Conservation (phyloP, 1,140 invertebrate genomes). For the Ips typographus region DNA sequence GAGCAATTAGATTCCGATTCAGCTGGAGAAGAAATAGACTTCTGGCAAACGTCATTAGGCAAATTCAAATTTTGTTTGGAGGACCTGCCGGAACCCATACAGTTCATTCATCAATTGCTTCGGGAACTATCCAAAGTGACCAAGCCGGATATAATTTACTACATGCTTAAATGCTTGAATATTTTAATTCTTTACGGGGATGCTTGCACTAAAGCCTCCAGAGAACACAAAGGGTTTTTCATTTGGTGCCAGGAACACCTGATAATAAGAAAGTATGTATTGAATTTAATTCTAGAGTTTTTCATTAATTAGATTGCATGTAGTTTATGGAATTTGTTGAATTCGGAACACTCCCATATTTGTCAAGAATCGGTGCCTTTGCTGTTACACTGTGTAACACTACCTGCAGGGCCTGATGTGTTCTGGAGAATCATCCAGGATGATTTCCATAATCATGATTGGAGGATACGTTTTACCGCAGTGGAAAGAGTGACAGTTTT, state of each 20-base stretch:
- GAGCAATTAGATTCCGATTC: conserved; percentile 63
- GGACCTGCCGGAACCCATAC: conserved; percentile 88
- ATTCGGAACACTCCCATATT: conserved; percentile 91
- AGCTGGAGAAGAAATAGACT: conserved; percentile 74
- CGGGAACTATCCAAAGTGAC: conserved; percentile 79
- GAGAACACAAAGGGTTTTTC: conserved; percentile 92
- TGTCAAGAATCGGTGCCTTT: conserved; percentile 87
- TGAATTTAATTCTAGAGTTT: conserved; percentile 4
- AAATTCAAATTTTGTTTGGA: conserved; percentile 90
- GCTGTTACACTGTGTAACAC: conserved; percentile 90
- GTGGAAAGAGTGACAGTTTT: conserved; percentile 92
- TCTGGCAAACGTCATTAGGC: conserved; percentile 90
- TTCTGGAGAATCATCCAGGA: conserved; percentile 94
- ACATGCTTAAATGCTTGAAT: conserved; percentile 89
- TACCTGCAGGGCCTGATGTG: conserved; percentile 89
- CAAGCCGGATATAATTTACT: conserved; percentile 93
- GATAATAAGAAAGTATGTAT: conserved; percentile 86
- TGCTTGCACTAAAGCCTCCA: conserved; percentile 81
- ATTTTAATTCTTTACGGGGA: conserved; percentile 92
- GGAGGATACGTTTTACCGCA: conserved; percentile 88
- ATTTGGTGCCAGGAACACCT: conserved; percentile 97
- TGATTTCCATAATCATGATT: conserved; percentile 88
- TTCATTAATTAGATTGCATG: not conserved
- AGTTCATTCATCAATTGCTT: conserved; percentile 87
- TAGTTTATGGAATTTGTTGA: conserved; percentile 91